Percentiles rank a stretch among this genome's conserved stretches.
phyloP scores from a whole-genome alignment of 2,113 vertebrate species.

The Zeus faber region DNA sequence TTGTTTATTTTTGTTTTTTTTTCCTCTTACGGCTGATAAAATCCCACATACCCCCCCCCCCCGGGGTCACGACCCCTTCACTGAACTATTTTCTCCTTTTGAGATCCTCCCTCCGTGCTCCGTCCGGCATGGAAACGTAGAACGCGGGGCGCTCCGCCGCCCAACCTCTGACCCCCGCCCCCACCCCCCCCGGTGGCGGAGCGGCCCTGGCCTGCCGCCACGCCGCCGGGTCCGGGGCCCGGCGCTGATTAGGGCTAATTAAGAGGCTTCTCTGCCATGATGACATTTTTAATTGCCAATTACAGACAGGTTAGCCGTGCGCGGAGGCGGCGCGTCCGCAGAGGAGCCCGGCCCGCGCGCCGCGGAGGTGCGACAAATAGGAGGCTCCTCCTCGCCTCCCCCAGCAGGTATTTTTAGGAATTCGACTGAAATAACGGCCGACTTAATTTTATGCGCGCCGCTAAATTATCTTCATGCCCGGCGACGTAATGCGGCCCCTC shows the following conservation, averaged over 20 bases:
- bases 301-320: slow-evolving; percentile 60
- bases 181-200: not conserved
- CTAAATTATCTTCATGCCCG: slow-evolving; percentile 68
- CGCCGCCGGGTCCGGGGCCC: slow-evolving; percentile 48
- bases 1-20: too few species aligned
- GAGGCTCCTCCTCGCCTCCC: slow-evolving; percentile 33
- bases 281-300: slow-evolving; percentile 75
- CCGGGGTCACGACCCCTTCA: too few species aligned
- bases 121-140: too few species aligned
- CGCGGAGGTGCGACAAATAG: slow-evolving; percentile 36
- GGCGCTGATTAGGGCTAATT: slow-evolving; percentile 74
- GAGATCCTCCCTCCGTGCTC: too few species aligned
- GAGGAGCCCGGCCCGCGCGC: not conserved
- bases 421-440: slow-evolving; percentile 65
- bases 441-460: slow-evolving; percentile 58
- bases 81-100: too few species aligned
- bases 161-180: too few species aligned
- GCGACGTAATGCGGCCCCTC: slow-evolving; percentile 70
- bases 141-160: too few species aligned
- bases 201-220: slow-evolving; percentile 41
- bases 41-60: too few species aligned
- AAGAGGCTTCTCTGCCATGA: slow-evolving; percentile 69
- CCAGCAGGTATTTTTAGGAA: slow-evolving; percentile 44
- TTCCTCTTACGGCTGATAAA: too few species aligned
- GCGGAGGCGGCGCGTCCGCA: not conserved